Evolutionary conservation across 1,140 invertebrate species (phyloP).

Genomic region (Matsumurasca onukii): DNA sequence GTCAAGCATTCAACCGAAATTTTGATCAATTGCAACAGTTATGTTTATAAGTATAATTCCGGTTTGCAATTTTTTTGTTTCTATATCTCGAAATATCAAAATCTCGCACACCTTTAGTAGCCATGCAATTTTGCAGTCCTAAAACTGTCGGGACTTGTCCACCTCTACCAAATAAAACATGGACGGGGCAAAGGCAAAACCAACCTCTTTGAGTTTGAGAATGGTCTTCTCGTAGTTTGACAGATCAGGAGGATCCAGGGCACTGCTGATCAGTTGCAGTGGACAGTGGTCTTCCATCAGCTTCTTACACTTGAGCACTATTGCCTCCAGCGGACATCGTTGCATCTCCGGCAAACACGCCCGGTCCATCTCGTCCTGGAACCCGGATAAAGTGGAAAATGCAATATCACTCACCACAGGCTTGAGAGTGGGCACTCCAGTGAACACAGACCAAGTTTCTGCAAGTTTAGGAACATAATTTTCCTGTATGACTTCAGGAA

Average conservation of each 20-base stretch:
- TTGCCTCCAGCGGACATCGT: constrained; percentile 76
- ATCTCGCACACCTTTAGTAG: too few species aligned
- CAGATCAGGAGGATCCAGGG: constrained; percentile 85
- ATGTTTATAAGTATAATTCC: too few species aligned
- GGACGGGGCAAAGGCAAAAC: too few species aligned
- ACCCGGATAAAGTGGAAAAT: not conserved
- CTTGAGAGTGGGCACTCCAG: not conserved
- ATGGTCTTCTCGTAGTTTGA: constrained; percentile 79
- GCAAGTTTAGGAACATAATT: too few species aligned
- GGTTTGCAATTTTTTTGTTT: too few species aligned
- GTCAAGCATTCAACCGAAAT: too few species aligned
- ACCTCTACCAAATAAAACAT: too few species aligned
- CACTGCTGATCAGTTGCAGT: constrained; percentile 74
- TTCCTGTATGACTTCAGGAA: too few species aligned
- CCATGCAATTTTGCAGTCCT: too few species aligned
- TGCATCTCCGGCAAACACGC: constrained; percentile 74
- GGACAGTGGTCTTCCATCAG: constrained; percentile 80
- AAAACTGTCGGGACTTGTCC: too few species aligned
- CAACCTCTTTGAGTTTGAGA: constrained; percentile 81
- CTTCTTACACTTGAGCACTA: constrained; percentile 82
- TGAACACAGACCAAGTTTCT: not conserved
- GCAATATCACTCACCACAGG: not conserved
- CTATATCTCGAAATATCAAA: too few species aligned
- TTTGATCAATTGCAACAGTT: too few species aligned
- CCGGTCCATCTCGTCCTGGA: constrained; percentile 50